Evolutionary conservation across 1,140 invertebrate genomes (phyloP), one percentile per base, ranked within the genome.

Genomic region (Ceratosolen fusciceps): DNA sequence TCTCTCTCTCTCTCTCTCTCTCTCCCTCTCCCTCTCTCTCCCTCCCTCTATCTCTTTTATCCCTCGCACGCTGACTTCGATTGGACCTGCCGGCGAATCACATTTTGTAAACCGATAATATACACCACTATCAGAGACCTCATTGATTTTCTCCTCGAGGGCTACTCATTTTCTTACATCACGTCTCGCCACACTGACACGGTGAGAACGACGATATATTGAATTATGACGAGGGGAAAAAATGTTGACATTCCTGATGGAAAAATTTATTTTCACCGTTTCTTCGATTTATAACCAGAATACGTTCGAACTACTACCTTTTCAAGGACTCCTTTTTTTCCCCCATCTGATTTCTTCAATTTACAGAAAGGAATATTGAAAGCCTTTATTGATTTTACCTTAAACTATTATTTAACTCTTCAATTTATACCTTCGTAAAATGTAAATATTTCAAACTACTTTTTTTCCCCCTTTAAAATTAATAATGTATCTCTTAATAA

Each of bases 81-180:
- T 34, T 52, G 31, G 39, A 16, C 29, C 24, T n/a, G n/a, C n/a
- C 68, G 47, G 29, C 24, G 47, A 71, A 71, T 71, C 47, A 29
- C n/a, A 52, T 52, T 71, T 71, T 31, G n/a, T 21, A 52, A 9
- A 29, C 26, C 47, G 26, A 71, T 31, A 52, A 71, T 31, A 19
- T n/a, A 31, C 54, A 52, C 47, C 37, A 31, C 56, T 29, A 29
- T 26, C n/a, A 60, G 7, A 8, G 2, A 9, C 56, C n/a, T n/a
- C 9, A 24, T 29, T 29, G 26, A 26, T 60, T 60, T 60, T 60
- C 26, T 29, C 10, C 3, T 56, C 16, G 12, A 37, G n/a, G 47
- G 43, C 47, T 52, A 54, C 49, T 34, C 26, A 71, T 71, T 71
- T 21, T 26, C 24, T 71, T 54, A 47, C 29, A 52, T 71, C 34